Conservation (phyloP, 2,888 invertebrate species). For the Amitus sp. region DNA sequence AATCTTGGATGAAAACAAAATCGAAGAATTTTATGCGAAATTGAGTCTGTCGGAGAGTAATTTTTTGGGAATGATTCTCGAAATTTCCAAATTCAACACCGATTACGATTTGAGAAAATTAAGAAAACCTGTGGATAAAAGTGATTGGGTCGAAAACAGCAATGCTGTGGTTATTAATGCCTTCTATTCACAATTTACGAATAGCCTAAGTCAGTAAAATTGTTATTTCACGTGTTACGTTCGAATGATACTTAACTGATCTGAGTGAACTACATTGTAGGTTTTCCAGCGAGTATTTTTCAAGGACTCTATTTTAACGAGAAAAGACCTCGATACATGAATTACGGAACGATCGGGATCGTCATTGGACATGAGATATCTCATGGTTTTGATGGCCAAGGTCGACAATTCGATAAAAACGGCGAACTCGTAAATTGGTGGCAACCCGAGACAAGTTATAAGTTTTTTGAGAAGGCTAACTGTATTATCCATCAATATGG, state of each 20-base stretch:
- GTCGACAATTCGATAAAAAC: slow-evolving; percentile 89
- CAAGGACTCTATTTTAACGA: slow-evolving; percentile 91
- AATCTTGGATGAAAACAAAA: slow-evolving; percentile 61
- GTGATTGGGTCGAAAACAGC: neutral
- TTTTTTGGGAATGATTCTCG: slow-evolving; percentile 3
- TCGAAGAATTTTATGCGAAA: slow-evolving; percentile 13
- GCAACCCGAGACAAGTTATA: slow-evolving; percentile 82
- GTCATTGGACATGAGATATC: slow-evolving; percentile 93
- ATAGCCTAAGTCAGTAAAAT: slow-evolving; percentile 9
- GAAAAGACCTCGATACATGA: slow-evolving; percentile 88
- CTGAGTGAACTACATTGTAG: slow-evolving; percentile 15
- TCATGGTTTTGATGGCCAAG: slow-evolving; percentile 86
- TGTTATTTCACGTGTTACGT: no score
- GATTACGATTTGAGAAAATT: slow-evolving; percentile 82
- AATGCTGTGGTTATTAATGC: neutral
- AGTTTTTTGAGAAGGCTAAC: slow-evolving; percentile 83
- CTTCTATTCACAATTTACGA: neutral
- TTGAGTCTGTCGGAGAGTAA: slow-evolving; percentile 4
- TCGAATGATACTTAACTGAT: no score
- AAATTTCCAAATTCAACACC: slow-evolving; percentile 78
- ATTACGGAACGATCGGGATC: slow-evolving; percentile 89
- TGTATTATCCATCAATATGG: slow-evolving; percentile 94
- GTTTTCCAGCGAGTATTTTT: slow-evolving; percentile 81
- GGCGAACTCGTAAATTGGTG: slow-evolving; percentile 95
- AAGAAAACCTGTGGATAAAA: slow-evolving; percentile 73